Evolutionary conservation across 1,140 invertebrate genomes (phyloP), one percentile per base, ranked within the genome.

Genomic region (Catajapyx aquilonaris): DNA sequence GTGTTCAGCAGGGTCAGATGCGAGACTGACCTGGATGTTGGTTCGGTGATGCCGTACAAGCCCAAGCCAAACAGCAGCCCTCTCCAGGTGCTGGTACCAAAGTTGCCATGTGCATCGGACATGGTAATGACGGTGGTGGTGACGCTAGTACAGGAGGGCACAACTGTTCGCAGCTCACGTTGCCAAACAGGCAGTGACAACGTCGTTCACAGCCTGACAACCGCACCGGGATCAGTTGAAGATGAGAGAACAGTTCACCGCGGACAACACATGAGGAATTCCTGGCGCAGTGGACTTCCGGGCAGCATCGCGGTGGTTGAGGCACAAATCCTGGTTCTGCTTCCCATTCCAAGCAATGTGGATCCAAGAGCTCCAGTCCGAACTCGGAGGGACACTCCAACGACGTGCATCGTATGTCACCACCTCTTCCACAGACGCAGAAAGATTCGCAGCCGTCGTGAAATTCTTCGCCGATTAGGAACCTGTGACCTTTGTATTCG

Each of bases 111-210:
- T 60, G 54, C 0, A 68, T 58, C 1, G 71, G 65, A 53, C 85
- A 90, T 1, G 65, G 64, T 31, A 90, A 49, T 19, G 64, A 68
- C 4, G 66, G 49, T 1, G 84, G 83, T 2, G 84, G 83, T 20
- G 68, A 44, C 1, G 76, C 68, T 5, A 75, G 55, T 0, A 88
- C 64, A 0, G 73, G 71, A 2, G 73, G 68, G 60, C 86, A 91
- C 13, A 69, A 65, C 3, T 71, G 66, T 41, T 78, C 70, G 49
- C 86, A 91, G 32, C 81, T 76, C 4, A 90, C 63, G 42, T 79
- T 78, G 18, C 84, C 83, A 52, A 76, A 73, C 50, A 85, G 77
- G 48, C 85, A 90, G 52, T 71, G 81, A 55, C 85, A 91, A 46
- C 72, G 62, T 41, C 80, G 69, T 36, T 85, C 78, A 51, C 85